A percentile compares a stretch with the other conserved stretches of the same genome.
These are phyloP conservation scores for Scaptomyza graminum DNA, from an alignment of 1,140 invertebrate genomes.

Conservation along the genomic window DNA sequence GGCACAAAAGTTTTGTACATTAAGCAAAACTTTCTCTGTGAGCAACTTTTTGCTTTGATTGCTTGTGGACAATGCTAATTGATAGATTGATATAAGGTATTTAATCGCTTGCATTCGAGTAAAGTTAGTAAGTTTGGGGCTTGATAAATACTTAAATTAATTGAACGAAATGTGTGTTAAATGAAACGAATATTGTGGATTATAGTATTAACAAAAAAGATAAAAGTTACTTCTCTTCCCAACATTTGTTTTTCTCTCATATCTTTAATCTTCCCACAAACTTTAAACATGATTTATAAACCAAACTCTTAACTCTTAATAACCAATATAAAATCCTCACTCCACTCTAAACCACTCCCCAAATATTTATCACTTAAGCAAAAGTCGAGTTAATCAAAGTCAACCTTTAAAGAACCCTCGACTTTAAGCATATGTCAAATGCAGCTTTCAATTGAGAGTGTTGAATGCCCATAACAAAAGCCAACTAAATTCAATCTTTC, in stretches of 20 bases:
- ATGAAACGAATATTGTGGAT: too few relatives aligned
- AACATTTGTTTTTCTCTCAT: too few relatives aligned
- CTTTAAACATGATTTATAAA: conserved; percentile 6
- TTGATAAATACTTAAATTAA: neutral
- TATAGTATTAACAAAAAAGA: too few relatives aligned
- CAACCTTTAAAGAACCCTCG: conserved; percentile 25
- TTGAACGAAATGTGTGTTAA: neutral
- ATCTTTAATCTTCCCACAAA: neutral
- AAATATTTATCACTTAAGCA: neutral
- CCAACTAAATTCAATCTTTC: conserved; percentile 10
- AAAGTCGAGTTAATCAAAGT: conserved; percentile 36
- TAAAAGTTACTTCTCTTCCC: too few relatives aligned
- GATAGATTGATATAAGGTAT: conserved; percentile 38
- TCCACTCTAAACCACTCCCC: neutral
- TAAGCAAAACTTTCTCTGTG: conserved; percentile 32
- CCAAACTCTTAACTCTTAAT: conserved; percentile 5
- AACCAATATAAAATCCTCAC: conserved; percentile 40
- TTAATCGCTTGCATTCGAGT: conserved; percentile 15
- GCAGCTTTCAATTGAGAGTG: conserved; percentile 5
- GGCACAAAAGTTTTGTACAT: conserved; percentile 40
- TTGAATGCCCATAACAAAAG: conserved; percentile 6
- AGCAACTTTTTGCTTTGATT: neutral
- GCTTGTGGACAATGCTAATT: conserved; percentile 31
- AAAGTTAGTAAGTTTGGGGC: neutral
- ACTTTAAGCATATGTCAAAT: conserved; percentile 29